A percentile compares a stretch with the other conserved stretches of the same genome.
Conservation (phyloP, 2,797 vertebrate genomes). For the Lophura swinhoii region DNA sequence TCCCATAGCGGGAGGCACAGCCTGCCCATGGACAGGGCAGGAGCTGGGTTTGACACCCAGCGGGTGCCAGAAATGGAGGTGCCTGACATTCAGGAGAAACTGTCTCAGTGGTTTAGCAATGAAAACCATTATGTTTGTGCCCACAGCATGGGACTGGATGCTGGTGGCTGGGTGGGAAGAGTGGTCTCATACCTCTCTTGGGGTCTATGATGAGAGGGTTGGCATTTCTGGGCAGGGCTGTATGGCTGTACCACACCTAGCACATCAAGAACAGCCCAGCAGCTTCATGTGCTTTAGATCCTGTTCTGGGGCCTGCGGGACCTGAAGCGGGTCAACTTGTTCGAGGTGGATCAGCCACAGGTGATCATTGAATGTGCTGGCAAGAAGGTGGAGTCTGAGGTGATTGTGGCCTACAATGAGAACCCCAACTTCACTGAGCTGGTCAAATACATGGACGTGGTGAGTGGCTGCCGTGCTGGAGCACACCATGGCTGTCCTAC, state of each 20-base stretch:
- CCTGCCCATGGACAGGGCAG: background rate
- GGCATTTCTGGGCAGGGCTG: background rate
- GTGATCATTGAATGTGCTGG: conserved; percentile 92
- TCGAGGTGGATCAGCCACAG: conserved; percentile 91
- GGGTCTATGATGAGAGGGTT: background rate
- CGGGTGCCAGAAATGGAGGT: background rate
- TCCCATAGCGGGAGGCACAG: background rate
- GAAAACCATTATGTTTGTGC: background rate
- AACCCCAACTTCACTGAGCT: conserved; percentile 91
- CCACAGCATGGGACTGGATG: background rate
- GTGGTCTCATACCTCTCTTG: background rate
- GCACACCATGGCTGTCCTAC: background rate
- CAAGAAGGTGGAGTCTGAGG: conserved; percentile 89
- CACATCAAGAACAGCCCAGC: accelerated
- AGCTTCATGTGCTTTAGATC: conserved; percentile 78
- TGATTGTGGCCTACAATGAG: conserved; percentile 84
- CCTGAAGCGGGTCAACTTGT: conserved; percentile 90
- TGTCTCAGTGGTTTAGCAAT: background rate
- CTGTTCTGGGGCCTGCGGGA: conserved; percentile 94
- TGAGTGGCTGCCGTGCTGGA: conserved; percentile 70
- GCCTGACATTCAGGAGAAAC: background rate
- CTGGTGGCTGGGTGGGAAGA: background rate
- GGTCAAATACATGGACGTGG: conserved; percentile 89
- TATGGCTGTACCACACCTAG: accelerated
- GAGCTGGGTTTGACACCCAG: background rate